Base-by-base conservation (phyloP, 2,888 invertebrate species). In the Latheticus oryzae region DNA sequence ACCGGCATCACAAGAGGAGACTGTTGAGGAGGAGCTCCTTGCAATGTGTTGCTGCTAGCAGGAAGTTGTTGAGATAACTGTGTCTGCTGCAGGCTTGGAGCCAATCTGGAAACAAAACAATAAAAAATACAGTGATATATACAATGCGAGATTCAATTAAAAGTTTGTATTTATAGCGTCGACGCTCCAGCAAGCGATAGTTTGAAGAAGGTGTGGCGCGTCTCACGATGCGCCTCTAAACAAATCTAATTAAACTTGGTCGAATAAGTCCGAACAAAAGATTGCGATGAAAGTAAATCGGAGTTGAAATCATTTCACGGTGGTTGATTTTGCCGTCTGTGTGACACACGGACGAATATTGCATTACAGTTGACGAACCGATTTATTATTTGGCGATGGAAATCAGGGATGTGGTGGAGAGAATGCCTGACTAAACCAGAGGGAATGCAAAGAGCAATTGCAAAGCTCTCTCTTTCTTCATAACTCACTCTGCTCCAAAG, bases 1-100 rank as follows among this genome's bases (percentile, higher is more conserved):
- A 91, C 92, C 57, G 93, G 91, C 89, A 93, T 91, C 71, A 92
- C 92, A 78, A 93, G 84, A 50, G 91, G 89, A 76, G 88, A 85
- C 84, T 87, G 69, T 85, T 84, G 85, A 80, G 87, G 87, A 80
- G 87, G 87, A 84, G 82, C 84, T 64, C 84, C 83, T 53, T 83
- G 82, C 57, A 86, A 84, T 69, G 86, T 86, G 73, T 81, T 80
- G 70, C 85, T 85, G 82, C 86, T 84, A 71, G 82, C 79, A 73
- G 83, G 81, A 73, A 81, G 74, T 55, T 84, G 84, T 65, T 83
- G 84, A 54, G 83, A 81, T 61, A 82, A 79, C 75, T 83, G 83
- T 24, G 77, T 77, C 74, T 83, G 83, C 68, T 82, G 82, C 56
- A 82, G 77, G 43, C 76, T 74, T 43, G 81, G 78, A 52, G 81